Evolutionary conservation across 2,888 invertebrate genomes (phyloP).

Genomic region (Pammene fasciana): DNA sequence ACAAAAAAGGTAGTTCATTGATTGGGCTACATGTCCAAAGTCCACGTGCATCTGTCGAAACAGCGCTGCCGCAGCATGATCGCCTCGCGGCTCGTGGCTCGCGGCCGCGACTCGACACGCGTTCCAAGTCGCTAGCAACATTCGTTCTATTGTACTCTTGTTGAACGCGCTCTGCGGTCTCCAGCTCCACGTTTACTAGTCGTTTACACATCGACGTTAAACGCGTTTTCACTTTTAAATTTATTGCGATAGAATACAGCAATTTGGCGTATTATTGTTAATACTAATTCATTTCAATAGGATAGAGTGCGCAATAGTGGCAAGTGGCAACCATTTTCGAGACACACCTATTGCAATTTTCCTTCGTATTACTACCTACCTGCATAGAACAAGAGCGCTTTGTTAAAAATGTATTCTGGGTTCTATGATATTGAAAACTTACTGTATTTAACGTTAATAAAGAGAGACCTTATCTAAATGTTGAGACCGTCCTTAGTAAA

Average conservation of each 20-base stretch:
- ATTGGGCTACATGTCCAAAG: conserved; percentile 29
- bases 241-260: conserved; percentile 1
- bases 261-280: background rate
- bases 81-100: background rate
- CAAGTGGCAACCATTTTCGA: background rate
- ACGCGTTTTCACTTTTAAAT: conserved; percentile 8
- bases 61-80: conserved; percentile 31
- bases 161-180: conserved; percentile 17
- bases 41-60: conserved; percentile 31
- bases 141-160: conserved; percentile 33
- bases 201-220: conserved; percentile 11
- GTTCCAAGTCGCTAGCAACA: conserved; percentile 21
- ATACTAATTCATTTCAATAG: background rate
- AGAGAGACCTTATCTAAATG: conserved; percentile 17
- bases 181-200: conserved; percentile 1
- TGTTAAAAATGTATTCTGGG: background rate
- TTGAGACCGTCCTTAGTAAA: conserved; percentile 18
- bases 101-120: conserved; percentile 25
- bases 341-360: background rate
- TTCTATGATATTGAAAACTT: background rate
- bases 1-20: conserved; percentile 1
- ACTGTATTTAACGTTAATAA: background rate
- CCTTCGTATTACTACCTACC: background rate
- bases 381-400: background rate
- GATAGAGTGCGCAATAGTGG: background rate